A percentile compares a stretch with the other conserved stretches of the same genome.
Conservation (phyloP, 2,797 vertebrate genomes). For the Tokudaia muenninki region DNA sequence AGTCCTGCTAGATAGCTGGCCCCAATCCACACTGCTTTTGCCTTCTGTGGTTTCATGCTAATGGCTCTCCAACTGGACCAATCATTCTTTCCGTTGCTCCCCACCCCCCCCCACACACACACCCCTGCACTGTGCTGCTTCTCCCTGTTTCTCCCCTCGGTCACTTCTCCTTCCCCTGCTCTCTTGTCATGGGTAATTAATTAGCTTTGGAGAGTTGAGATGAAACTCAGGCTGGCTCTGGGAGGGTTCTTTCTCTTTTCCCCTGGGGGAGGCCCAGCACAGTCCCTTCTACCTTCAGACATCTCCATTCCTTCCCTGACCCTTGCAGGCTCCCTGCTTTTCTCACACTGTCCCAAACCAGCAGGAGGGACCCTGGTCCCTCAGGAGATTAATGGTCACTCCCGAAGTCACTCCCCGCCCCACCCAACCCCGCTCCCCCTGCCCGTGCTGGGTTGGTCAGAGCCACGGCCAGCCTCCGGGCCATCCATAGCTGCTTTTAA, state of each 20-base stretch:
- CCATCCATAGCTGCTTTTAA: conserved; percentile 61
- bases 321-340: background rate
- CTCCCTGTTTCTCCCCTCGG: background rate
- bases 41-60: background rate
- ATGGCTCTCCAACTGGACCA: background rate
- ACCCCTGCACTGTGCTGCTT: rapidly evolving
- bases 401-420: too few species aligned
- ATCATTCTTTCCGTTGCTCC: background rate
- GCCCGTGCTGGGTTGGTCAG: background rate
- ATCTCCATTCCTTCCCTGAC: background rate
- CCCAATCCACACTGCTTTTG: background rate
- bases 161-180: background rate
- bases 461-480: conserved; percentile 15
- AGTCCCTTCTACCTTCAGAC: background rate
- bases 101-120: background rate
- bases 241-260: background rate
- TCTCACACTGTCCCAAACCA: background rate
- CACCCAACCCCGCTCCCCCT: too few species aligned
- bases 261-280: background rate
- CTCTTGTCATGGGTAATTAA: background rate
- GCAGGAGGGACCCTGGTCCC: background rate
- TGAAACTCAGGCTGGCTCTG: background rate
- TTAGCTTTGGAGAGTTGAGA: background rate
- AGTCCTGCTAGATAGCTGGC: background rate
- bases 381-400: background rate